These are phyloP conservation scores for Chrysolina haemoptera DNA, from an alignment of 2,888 invertebrate genomes.

Conservation along the genomic window DNA sequence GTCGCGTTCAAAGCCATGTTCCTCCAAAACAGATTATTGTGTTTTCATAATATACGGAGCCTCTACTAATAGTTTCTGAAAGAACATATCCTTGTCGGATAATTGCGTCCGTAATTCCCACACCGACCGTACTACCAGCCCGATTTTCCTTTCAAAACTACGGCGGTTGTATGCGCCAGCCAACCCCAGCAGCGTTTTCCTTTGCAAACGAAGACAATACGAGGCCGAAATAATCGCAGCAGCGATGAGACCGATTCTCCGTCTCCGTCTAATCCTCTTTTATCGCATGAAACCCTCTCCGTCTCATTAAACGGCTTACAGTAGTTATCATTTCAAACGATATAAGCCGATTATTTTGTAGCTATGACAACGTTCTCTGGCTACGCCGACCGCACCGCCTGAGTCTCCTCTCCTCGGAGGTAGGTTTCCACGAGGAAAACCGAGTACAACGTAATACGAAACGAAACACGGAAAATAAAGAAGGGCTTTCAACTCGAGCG, in stretches of 20 bases:
- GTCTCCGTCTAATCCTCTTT: conserved; percentile 49
- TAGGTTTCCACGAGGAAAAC: conserved; percentile 27
- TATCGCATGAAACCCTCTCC: conserved; percentile 50
- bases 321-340: conserved; percentile 66
- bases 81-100: too few species aligned
- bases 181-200: conserved; percentile 19
- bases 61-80: too few species aligned
- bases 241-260: conserved; percentile 31
- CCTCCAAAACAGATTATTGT: too few species aligned
- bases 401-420: conserved; percentile 14
- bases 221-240: conserved; percentile 28
- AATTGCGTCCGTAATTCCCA: too few species aligned
- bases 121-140: too few species aligned
- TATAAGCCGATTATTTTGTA: conserved; percentile 67
- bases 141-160: conserved; percentile 15
- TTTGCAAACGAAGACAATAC: conserved; percentile 22
- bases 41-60: too few species aligned
- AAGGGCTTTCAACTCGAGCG: neutral
- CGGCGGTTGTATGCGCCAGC: neutral
- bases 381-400: conserved; percentile 31
- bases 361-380: conserved; percentile 56
- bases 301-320: conserved; percentile 67
- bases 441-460: conserved; percentile 21
- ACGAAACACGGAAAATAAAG: conserved; percentile 14
- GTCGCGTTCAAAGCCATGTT: too few species aligned